Conservation (phyloP, 2,797 vertebrate genomes). For the Aselliscus stoliczkanus region DNA sequence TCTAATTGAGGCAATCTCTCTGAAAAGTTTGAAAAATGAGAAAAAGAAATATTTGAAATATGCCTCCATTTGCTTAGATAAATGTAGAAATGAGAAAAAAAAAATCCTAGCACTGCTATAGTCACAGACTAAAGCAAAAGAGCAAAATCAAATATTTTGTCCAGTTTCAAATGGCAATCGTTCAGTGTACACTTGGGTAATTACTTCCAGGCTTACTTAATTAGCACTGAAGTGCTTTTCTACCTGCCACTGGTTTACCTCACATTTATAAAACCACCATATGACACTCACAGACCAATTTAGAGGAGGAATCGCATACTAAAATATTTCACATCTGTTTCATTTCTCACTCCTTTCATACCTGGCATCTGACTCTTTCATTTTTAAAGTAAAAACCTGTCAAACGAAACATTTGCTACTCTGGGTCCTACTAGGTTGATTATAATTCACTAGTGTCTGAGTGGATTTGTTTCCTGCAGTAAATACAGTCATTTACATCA, state of each 20-base stretch:
- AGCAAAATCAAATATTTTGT: slow-evolving; percentile 25
- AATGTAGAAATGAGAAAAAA: not conserved
- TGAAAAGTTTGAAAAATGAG: not conserved
- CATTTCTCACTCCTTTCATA: slow-evolving; percentile 33
- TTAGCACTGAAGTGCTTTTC: slow-evolving; percentile 15
- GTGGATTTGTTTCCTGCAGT: slow-evolving; percentile 51
- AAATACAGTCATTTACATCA: slow-evolving; percentile 35
- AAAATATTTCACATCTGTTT: not conserved
- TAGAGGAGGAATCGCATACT: slow-evolving; percentile 10
- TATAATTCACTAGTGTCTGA: slow-evolving; percentile 17
- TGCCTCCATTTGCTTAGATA: not conserved
- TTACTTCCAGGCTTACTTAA: slow-evolving; percentile 1
- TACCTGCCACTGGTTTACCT: slow-evolving; percentile 2
- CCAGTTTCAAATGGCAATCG: slow-evolving; percentile 1
- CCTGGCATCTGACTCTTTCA: not conserved
- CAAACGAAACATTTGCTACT: not conserved
- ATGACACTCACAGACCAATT: slow-evolving; percentile 38
- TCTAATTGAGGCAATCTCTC: not conserved
- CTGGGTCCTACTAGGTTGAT: not conserved
- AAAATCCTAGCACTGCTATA: not conserved
- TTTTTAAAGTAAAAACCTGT: slow-evolving; percentile 60
- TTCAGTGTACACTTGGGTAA: not conserved
- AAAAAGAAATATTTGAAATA: not conserved
- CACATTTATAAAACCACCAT: slow-evolving; percentile 33
- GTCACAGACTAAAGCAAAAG: not conserved